These are phyloP conservation scores for Auanema sp. DNA, from an alignment of 2,888 invertebrate species.

Conservation along the genomic window DNA sequence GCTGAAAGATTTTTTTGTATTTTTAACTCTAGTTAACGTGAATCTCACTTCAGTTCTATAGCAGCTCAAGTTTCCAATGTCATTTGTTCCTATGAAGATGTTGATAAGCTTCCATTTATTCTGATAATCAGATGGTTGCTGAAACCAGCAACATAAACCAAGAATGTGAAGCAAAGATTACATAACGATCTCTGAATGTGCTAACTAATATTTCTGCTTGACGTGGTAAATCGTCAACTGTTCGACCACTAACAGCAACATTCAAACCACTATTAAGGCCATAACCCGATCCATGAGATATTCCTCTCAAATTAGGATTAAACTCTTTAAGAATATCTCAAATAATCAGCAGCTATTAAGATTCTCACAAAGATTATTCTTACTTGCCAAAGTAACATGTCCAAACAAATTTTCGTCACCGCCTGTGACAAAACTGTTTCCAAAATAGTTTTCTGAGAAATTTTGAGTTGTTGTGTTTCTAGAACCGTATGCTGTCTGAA, in stretches of 20 bases:
- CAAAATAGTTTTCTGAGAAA: constrained; percentile 16
- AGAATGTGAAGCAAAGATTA: constrained; percentile 3
- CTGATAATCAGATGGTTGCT: background rate
- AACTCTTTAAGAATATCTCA: constrained; percentile 75
- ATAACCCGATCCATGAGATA: constrained; percentile 73
- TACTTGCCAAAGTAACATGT: constrained; percentile 20
- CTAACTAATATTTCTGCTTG: constrained; percentile 43
- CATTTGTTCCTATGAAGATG: constrained; percentile 55
- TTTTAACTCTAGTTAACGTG: background rate
- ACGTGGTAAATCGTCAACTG: constrained; percentile 36
- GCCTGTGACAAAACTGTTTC: constrained; percentile 17
- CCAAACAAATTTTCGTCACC: constrained; percentile 24
- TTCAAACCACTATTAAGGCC: constrained; percentile 30
- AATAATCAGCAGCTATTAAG: constrained; percentile 8
- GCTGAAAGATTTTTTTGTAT: constrained; percentile 11
- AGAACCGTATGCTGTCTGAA: constrained; percentile 2
- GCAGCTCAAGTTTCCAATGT: constrained; percentile 30
- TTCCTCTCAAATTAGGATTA: constrained; percentile 75
- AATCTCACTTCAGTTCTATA: constrained; percentile 11
- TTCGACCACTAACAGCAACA: constrained; percentile 43
- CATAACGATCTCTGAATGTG: background rate
- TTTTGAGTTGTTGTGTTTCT: constrained; percentile 23
- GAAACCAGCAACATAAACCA: background rate
- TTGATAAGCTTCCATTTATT: constrained; percentile 49
- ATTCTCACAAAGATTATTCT: background rate